Evolutionary conservation across 2,888 invertebrate genomes (phyloP).

Genomic region (Mylabris sibirica): DNA sequence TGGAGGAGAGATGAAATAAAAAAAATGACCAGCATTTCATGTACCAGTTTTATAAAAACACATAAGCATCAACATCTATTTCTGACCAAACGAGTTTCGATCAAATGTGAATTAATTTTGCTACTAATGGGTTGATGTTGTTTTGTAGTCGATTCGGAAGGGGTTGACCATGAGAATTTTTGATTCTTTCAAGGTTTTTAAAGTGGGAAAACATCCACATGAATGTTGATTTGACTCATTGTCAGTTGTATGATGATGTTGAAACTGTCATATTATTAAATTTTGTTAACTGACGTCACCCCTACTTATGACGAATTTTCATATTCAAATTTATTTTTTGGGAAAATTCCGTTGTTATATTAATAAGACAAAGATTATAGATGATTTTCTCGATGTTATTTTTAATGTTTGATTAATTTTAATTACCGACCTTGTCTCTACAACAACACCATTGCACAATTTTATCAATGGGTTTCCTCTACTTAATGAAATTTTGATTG

Average conservation of each 20-base stretch:
- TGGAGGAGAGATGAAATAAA: not conserved
- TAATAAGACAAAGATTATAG: not conserved
- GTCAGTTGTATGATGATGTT: not conserved
- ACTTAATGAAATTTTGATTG: slow-evolving; percentile 13
- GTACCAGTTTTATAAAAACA: slow-evolving; percentile 5
- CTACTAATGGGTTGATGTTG: slow-evolving; percentile 31
- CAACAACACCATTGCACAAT: slow-evolving; percentile 20
- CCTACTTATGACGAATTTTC: not conserved
- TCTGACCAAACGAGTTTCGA: slow-evolving; percentile 31
- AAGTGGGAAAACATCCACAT: not conserved
- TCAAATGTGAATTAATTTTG: slow-evolving; percentile 32
- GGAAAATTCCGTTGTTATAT: not conserved
- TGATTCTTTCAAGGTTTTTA: not conserved
- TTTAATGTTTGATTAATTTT: slow-evolving; percentile 9
- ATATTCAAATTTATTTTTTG: not conserved
- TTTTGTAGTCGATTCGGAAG: not conserved
- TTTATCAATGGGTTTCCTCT: slow-evolving; percentile 13
- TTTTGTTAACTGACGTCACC: not conserved
- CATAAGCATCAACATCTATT: not conserved
- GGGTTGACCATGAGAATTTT: slow-evolving; percentile 35
- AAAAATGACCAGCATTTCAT: not conserved
- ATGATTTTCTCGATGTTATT: not conserved
- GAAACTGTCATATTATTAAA: not conserved
- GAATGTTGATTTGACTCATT: not conserved
- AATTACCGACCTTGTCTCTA: slow-evolving; percentile 17